These are phyloP conservation scores for Lobophora halterata DNA, from an alignment of 2,888 invertebrate genomes.

Conservation along the genomic window DNA sequence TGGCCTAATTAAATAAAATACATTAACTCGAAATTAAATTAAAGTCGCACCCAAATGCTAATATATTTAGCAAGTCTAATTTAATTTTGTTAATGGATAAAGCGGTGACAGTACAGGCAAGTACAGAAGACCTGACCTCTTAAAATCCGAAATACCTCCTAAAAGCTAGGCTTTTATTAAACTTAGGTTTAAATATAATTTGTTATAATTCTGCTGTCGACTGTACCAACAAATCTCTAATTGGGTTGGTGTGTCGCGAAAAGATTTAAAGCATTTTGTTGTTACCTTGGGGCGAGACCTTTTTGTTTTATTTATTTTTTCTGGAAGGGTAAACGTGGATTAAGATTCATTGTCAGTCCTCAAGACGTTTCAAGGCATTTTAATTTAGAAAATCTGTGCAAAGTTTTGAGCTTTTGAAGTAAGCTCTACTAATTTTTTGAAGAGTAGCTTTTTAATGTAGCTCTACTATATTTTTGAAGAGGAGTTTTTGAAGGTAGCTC, in stretches of 20 bases:
- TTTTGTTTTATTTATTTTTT: background rate
- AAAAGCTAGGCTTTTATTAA: background rate
- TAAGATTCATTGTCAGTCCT: background rate
- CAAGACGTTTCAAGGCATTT: no score
- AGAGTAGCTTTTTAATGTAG: no score
- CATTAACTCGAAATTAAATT: slow-evolving; percentile 36
- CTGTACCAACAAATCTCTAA: slow-evolving; percentile 1
- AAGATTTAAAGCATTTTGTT: background rate
- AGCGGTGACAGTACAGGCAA: slow-evolving; percentile 29
- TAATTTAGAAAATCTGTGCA: no score
- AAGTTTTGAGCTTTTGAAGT: no score
- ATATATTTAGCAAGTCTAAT: slow-evolving; percentile 46
- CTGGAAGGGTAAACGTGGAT: background rate
- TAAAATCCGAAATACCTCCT: no score
- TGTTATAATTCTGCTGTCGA: background rate
- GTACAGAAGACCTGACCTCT: slow-evolving; percentile 9
- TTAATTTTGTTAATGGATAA: slow-evolving; percentile 61
- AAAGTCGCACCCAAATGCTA: slow-evolving; percentile 35
- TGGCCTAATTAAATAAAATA: slow-evolving; percentile 13
- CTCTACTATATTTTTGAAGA: no score
- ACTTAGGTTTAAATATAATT: background rate
- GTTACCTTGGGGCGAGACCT: background rate
- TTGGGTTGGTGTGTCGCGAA: background rate
- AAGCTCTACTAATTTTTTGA: no score
- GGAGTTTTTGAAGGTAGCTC: no score